Percentiles rank a stretch among this genome's conserved stretches.
These are phyloP conservation scores for Liolophura sinensis DNA, from an alignment of 1,140 invertebrate species.

Conservation along the genomic window DNA sequence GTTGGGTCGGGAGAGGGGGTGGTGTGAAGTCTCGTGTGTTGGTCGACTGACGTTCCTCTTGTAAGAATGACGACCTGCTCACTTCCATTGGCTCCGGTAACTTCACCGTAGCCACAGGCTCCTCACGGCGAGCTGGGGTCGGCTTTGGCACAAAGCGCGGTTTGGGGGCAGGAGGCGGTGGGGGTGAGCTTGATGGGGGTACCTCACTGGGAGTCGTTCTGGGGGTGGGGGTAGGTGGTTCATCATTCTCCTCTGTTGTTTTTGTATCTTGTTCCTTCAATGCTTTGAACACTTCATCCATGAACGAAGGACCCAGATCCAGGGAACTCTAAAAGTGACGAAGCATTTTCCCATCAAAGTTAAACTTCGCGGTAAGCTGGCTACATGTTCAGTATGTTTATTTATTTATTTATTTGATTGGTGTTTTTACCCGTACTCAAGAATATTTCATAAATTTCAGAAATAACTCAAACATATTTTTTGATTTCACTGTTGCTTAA, in stretches of 20 bases:
- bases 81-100: slow-evolving; percentile 1
- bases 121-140: not conserved
- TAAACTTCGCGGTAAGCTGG: no score
- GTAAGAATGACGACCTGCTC: slow-evolving; percentile 7
- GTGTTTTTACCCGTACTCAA: no score
- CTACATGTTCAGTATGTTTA: no score
- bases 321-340: slow-evolving; percentile 69
- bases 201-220: not conserved
- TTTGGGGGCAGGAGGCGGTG: slow-evolving; percentile 6
- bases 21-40: slow-evolving; percentile 2
- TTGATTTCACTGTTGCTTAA: no score
- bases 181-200: slow-evolving; percentile 1
- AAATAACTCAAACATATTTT: no score
- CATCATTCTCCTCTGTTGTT: slow-evolving; percentile 5
- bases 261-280: slow-evolving; percentile 60
- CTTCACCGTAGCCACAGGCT: slow-evolving; percentile 7
- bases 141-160: not conserved
- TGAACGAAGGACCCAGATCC: slow-evolving; percentile 88
- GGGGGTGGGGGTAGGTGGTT: slow-evolving; percentile 14
- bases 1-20: slow-evolving; percentile 15
- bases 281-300: slow-evolving; percentile 91
- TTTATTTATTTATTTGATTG: no score
- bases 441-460: no score
- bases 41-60: slow-evolving; percentile 1
- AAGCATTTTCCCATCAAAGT: no score